Percentiles rank a stretch among this genome's conserved stretches.
These are phyloP conservation scores for Neoaliturus tenellus DNA, from an alignment of 2,888 invertebrate genomes.

Conservation along the genomic window DNA sequence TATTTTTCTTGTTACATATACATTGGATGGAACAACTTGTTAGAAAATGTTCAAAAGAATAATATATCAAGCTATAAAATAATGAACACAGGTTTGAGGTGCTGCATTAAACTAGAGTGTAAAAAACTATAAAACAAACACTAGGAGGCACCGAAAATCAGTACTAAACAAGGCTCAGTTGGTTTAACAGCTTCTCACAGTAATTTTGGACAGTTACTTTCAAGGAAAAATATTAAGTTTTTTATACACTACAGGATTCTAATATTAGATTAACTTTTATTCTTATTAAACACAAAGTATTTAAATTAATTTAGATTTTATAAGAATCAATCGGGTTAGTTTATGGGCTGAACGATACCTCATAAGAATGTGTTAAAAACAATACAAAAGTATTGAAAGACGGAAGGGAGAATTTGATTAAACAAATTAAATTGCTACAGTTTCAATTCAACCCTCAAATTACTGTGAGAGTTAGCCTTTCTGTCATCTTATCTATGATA, in stretches of 20 bases:
- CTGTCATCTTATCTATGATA: background rate
- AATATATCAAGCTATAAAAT: slow-evolving; percentile 59
- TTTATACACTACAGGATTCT: background rate
- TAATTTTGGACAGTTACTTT: background rate
- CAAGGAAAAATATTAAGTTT: background rate
- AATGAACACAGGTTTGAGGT: slow-evolving; percentile 40
- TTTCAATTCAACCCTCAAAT: background rate
- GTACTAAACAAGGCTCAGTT: slow-evolving; percentile 26
- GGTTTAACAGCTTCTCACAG: background rate
- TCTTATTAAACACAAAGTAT: background rate
- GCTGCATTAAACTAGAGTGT: slow-evolving; percentile 7
- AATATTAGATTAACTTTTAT: background rate
- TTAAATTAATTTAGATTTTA: background rate
- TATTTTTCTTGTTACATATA: slow-evolving; percentile 25
- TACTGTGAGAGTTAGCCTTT: background rate
- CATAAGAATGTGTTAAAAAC: background rate
- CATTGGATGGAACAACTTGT: slow-evolving; percentile 14
- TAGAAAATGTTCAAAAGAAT: slow-evolving; percentile 52
- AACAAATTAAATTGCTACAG: background rate
- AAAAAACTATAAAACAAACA: background rate
- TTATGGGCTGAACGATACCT: no score
- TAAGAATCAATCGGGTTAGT: no score
- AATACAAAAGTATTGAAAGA: background rate
- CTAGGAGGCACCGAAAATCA: slow-evolving; percentile 25
- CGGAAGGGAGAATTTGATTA: background rate